Evolutionary conservation across 2,113 vertebrate genomes (phyloP).

Genomic region (Passer domesticus): DNA sequence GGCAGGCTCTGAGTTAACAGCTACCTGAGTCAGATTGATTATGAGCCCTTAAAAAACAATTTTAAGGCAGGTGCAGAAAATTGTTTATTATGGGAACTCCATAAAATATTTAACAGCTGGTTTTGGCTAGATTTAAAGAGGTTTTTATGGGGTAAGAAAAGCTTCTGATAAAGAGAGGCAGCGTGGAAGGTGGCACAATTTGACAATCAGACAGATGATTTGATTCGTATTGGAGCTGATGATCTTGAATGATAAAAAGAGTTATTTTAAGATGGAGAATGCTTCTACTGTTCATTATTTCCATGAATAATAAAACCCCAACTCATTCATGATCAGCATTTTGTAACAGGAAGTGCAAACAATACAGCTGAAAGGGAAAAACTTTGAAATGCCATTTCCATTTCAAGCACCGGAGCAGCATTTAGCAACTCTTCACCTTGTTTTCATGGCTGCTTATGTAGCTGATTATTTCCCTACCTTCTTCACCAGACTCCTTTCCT

Average conservation of each 20-base stretch:
- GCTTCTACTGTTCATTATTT: not conserved
- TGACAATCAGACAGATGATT: not conserved
- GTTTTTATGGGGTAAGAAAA: not conserved
- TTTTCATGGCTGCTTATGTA: not conserved
- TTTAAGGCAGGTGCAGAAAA: not conserved
- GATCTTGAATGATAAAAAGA: not conserved
- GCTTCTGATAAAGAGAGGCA: not conserved
- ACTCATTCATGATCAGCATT: not conserved
- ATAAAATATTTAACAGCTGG: slow-evolving; percentile 24
- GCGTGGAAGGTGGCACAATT: not conserved
- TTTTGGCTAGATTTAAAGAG: not conserved
- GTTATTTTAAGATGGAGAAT: not conserved
- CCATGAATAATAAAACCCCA: not conserved
- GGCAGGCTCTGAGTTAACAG: not conserved
- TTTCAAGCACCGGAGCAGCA: not conserved
- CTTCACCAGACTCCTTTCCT: not conserved
- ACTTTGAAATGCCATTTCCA: not conserved
- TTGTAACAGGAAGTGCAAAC: not conserved
- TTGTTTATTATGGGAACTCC: not conserved
- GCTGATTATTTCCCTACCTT: not conserved
- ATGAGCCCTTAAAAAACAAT: not conserved
- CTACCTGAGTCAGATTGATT: not conserved
- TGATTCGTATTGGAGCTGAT: not conserved
- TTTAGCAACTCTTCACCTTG: not conserved
- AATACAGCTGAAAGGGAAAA: not conserved